These are phyloP conservation scores for Diarsia mendica DNA, from an alignment of 2,888 invertebrate genomes.

Conservation along the genomic window DNA sequence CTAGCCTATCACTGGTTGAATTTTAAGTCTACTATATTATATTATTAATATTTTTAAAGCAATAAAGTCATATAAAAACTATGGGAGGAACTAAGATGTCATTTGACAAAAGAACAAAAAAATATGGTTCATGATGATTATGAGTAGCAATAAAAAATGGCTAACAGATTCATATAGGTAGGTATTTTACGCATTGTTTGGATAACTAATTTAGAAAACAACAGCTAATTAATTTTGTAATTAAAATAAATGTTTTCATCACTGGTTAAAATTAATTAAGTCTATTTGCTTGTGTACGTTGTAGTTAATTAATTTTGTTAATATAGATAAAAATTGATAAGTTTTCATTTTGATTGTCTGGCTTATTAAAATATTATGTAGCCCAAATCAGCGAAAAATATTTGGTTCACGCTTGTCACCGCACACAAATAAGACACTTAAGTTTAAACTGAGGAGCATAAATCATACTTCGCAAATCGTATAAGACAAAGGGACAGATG, in stretches of 20 bases:
- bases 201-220: conserved; percentile 61
- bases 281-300: conserved; percentile 37
- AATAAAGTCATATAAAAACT: too few species aligned
- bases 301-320: conserved; percentile 40
- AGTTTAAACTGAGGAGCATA: background rate
- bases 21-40: too few species aligned
- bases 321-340: conserved; percentile 9
- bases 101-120: background rate
- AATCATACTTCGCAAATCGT: background rate
- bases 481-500: background rate
- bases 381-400: background rate
- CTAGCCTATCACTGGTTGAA: too few species aligned
- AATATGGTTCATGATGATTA: background rate
- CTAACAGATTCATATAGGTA: conserved; percentile 30
- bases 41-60: too few species aligned
- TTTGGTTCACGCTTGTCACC: background rate
- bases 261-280: conserved; percentile 51
- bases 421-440: background rate
- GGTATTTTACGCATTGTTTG: conserved; percentile 56
- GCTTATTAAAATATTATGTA: background rate
- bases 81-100: background rate
- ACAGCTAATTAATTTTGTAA: conserved; percentile 63
- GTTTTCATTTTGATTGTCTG: conserved; percentile 24
- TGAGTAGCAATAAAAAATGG: conserved; percentile 42
- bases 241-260: conserved; percentile 56